Evolutionary conservation across 1,140 invertebrate species (phyloP).

Genomic region (Eumaeus atala): DNA sequence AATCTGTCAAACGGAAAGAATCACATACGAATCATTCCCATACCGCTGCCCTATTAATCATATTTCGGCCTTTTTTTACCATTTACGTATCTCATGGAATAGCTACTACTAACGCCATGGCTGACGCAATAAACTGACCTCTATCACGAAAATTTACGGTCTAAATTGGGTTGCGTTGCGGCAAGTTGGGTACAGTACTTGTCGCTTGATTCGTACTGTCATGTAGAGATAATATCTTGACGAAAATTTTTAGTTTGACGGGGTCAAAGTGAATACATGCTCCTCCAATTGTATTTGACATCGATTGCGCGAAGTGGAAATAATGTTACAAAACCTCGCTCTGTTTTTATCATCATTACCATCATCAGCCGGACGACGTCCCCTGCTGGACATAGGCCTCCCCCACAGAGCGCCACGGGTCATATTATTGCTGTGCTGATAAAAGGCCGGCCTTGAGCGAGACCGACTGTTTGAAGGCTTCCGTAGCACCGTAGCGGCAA

Average conservation of each 20-base stretch:
- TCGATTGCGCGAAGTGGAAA: conserved; percentile 25
- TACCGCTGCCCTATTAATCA: conserved; percentile 67
- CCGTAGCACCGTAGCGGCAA: no score
- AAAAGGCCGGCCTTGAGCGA: no score
- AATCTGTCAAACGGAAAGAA: conserved; percentile 72
- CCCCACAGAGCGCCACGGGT: no score
- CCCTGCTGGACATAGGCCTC: no score
- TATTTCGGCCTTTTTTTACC: conserved; percentile 67
- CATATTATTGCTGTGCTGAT: no score
- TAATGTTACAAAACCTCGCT: conserved; percentile 17
- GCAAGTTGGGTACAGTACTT: conserved; percentile 56
- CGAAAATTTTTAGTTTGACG: conserved; percentile 59
- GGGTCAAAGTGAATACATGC: conserved; percentile 56
- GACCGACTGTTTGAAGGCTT: no score
- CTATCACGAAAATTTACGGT: conserved; percentile 22
- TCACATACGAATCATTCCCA: conserved; percentile 57
- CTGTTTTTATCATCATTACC: no score
- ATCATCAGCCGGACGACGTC: no score
- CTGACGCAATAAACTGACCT: conserved; percentile 25
- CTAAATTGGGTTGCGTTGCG: conserved; percentile 30
- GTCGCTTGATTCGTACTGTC: conserved; percentile 66
- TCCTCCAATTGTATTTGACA: conserved; percentile 64
- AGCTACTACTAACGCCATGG: conserved; percentile 59
- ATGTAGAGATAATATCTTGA: conserved; percentile 67
- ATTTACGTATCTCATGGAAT: conserved; percentile 63